Evolutionary conservation across 2,113 vertebrate species (phyloP), one percentile per base, ranked within the genome.

Genomic region (Phasianus colchicus): DNA sequence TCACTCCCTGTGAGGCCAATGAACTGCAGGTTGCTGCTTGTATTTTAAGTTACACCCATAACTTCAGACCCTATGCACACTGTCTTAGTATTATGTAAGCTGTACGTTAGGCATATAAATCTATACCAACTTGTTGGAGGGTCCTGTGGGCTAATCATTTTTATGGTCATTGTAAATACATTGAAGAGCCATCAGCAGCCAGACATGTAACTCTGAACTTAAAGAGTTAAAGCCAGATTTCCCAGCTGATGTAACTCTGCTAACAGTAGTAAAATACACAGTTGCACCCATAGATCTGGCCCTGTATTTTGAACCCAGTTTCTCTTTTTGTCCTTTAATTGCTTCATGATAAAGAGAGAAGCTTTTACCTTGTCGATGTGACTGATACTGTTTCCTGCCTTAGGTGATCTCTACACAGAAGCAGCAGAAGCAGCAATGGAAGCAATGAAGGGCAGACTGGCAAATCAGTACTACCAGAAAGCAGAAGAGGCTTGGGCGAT

Each of bases 401-500:
- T 86, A 99, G 99, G 99, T 32, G 98, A 99, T 63, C 92, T 99
- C 86, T 99, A 99, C 94, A 99, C 99, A 17, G 98, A 99, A 96
- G 99, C 99, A 7, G 99, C 99, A 1, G 99, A 99, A 86, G 98
- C 98, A 5, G 99, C 99, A 1, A 99, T 98, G 98, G 98, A 98
- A 67, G 99, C 99, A 66, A 99, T 99, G 99, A 99, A 99, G 67
- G 99, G 99, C 69, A 98, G 99, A 24, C 94, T 99, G 86, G 99
- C 99, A 60, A 99, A 98, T 95, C 97, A 98, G 91, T 99, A 99
- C 97, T 99, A 99, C 92, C 96, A 99, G 97, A 99, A 99, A 96
- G 99, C 99, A 1, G 99, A 99, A 87, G 99, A 99, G 86, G 99
- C 99, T 64, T 99, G 99, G 99, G 98, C 98, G 0, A 94, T 98